Base-by-base conservation (phyloP, 2,113 vertebrate genomes). In the Rhineura floridana region DNA sequence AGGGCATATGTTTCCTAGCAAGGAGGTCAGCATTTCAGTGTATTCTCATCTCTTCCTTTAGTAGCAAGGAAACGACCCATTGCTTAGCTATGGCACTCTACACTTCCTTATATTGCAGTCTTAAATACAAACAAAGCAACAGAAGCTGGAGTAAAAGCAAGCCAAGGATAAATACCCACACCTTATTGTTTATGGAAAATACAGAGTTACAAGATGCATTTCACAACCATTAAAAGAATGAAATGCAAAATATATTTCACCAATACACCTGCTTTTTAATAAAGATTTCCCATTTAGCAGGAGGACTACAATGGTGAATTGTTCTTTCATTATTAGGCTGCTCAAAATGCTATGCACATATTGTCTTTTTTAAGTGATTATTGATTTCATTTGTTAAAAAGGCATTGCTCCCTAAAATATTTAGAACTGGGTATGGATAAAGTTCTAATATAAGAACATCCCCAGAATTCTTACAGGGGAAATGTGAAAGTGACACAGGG, bases 1-100 rank as follows among this genome's bases (percentile, higher is more conserved):
- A 91, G 85, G 90, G 79, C 91, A 92, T 88, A 95, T 95, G 92
- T 95, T 95, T 95, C 88, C 88, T 89, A 83, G 88, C 84, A 87
- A 82, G 84, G 85, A 89, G 91, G 92, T 93, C 90, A 89, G 86
- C 90, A 69, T 89, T 92, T 91, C 90, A 92, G 89, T 89, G 80
- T 85, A 83, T 94, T 90, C 92, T 90, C 70, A 91, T 89, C 78
- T 87, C 77, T 94, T 67, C 89, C 84, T 92, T 90, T 81, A 91
- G 91, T 92, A 95, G 86, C 90, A 92, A 95, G 92, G 91, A 94
- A 87, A 83, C 94, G 91, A 81, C 85, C 89, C 89, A 94, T 89
- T 70, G 82, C 76, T 94, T 91, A 33, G 91, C 87, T 94, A 91
- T 92, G 92, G 91, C 86, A 90, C 44, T 83, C 4, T 88, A 91